Evolutionary conservation across 64 coral and sea anemone species (phyloP).

Genomic region (Cladopsammia gracilis): DNA sequence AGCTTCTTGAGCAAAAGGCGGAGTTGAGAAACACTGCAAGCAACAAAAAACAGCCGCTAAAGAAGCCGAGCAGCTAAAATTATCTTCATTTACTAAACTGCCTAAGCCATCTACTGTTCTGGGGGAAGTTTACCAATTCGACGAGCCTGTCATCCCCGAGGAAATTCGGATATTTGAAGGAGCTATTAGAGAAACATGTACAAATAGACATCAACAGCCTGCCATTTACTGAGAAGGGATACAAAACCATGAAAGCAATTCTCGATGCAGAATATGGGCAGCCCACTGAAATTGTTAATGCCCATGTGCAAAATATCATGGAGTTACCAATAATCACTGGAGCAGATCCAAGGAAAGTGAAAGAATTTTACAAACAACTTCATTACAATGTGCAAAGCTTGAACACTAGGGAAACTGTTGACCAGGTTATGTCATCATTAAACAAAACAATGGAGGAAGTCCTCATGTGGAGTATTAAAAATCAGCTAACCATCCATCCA

Average conservation of each 20-base stretch:
- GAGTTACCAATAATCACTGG: conserved; percentile 44
- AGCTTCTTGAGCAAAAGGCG: conserved; percentile 46
- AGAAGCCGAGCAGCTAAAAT: background rate
- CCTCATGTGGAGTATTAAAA: too few species aligned
- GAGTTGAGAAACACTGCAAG: conserved; percentile 30
- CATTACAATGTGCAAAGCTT: conserved; percentile 46
- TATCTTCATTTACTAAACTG: conserved; percentile 48
- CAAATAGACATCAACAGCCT: conserved; percentile 40
- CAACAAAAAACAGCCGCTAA: conserved; percentile 1
- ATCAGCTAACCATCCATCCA: too few species aligned
- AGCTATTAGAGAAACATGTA: conserved; percentile 14
- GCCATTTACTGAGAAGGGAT: conserved; percentile 47
- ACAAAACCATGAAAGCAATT: conserved; percentile 40
- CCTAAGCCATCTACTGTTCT: conserved; percentile 66
- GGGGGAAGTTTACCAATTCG: conserved; percentile 58
- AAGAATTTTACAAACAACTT: conserved; percentile 53
- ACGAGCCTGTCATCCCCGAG: conserved; percentile 10
- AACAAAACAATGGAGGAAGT: too few species aligned
- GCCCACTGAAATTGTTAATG: conserved; percentile 50
- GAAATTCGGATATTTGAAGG: conserved; percentile 70
- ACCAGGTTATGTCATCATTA: too few species aligned
- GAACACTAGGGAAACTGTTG: background rate
- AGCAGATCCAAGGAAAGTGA: conserved; percentile 34
- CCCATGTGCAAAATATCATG: conserved; percentile 44
- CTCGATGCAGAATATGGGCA: conserved; percentile 46